Evolutionary conservation across 1,140 invertebrate species (phyloP), one percentile per base, ranked within the genome.

Genomic region (Chironomus tepperi): DNA sequence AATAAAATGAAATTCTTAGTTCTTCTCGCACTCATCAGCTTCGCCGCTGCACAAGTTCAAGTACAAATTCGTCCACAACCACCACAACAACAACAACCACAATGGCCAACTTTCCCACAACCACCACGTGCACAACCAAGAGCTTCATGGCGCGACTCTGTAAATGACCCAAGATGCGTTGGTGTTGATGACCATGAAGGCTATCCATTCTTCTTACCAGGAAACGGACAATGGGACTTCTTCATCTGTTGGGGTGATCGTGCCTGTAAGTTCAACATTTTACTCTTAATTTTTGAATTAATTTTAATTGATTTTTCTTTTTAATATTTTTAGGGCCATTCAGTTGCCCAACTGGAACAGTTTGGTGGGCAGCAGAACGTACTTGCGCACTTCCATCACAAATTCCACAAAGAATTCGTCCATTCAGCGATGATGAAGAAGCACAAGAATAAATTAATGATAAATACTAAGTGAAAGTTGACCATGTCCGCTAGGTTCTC

Each of bases 101-200:
- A 12, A 15, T n/a, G 47, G n/a, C 72, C 67, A 34, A 64, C 42
- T 9, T 74, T 21, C 21, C 82, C 80, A 81, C 81, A 82, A 18
- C 81, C 80, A 57, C 47, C 47, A 57, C 47, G 47, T 57, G 47
- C 47, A 15, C 24, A 1, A 34, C 24, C 24, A 34, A 34, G 24
- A n/a, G 47, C 47, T 12, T 1, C 10, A 57, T 12, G 47, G 47
- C 5, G 47, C 12, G 15, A 47, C n/a, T n/a, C n/a, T n/a, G n/a
- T 15, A 7, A 8, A 47, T 47, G 2, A 15, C 43, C 43, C n/a
- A n/a, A n/a, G n/a, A n/a, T n/a, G n/a, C n/a, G n/a, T n/a, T n/a
- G n/a, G n/a, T n/a, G 12, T 15, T 57, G 47, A 47, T 47, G 8
- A 47, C 8, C 43, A 47, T 15, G 9, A 47, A 47, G 43, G 43